Conservation (phyloP, 2,888 invertebrate species). For the Heliconius ethilla region DNA sequence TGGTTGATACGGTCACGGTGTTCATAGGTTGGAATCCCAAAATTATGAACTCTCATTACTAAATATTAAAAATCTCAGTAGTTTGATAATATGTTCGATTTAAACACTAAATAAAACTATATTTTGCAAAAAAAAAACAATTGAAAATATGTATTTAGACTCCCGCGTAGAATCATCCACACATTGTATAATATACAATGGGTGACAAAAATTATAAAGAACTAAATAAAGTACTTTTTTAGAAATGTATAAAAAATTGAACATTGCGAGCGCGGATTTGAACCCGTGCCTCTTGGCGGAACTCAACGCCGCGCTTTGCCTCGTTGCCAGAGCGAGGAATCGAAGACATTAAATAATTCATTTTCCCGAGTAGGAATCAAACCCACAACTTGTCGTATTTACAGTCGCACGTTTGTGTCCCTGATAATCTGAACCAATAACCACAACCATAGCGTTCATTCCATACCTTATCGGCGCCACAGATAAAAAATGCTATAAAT, state of each 20-base stretch:
- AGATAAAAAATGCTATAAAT: too few species aligned
- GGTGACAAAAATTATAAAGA: neutral
- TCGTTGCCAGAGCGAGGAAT: neutral
- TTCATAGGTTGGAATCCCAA: neutral
- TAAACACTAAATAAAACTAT: too few species aligned
- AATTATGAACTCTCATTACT: too few species aligned
- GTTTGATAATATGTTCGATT: too few species aligned
- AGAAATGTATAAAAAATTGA: too few species aligned
- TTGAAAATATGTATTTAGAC: neutral
- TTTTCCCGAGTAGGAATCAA: neutral
- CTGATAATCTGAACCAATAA: neutral
- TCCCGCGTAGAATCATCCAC: constrained; percentile 20
- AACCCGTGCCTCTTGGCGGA: neutral
- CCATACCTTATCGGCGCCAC: too few species aligned
- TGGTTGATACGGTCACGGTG: neutral
- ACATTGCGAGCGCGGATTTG: too few species aligned
- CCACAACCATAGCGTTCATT: too few species aligned
- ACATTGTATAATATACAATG: constrained; percentile 7
- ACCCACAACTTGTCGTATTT: neutral
- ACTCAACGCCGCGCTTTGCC: neutral
- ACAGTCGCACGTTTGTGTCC: neutral
- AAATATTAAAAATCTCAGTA: too few species aligned
- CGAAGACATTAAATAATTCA: neutral
- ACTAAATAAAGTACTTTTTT: too few species aligned
- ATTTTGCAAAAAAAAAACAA: too few species aligned